Base-by-base conservation (phyloP, 23 tunicate genomes). In the Clavelina lepadiformis region DNA sequence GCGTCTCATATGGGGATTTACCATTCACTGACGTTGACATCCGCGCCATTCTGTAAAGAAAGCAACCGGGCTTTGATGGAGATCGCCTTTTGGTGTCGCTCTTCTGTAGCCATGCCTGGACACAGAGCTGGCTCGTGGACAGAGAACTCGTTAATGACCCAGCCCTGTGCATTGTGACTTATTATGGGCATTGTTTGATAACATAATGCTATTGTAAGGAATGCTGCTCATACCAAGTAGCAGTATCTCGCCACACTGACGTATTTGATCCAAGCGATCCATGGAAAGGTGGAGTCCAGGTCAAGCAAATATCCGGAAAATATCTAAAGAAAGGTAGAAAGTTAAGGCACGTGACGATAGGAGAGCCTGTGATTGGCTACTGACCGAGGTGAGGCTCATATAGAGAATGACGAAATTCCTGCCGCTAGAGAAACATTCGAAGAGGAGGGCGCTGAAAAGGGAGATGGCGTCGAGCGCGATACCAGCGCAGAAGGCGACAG, bases 351-450 rank as follows among this genome's bases (percentile, higher is more conserved):
- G 22, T 11, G 22, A 19, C 22, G 22, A 13, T 54, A 13, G 22
- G 60, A 19, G 22, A 19, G 22, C 22, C 7, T 54, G 22, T 54
- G 18, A 51, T 51, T 25, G 13, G 31, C 3, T 15, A 44, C 64
- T 51, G 53, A 76, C 82, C 64, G 82, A 66, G 7, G 82, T 76
- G 33, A 76, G n/a, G 15, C 73, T 65, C 82, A 76, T 76, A 29
- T 76, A 76, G 45, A 76, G 72, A 6, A 76, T 63, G 29, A 76
- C 47, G 37, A 76, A 23, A 11, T 46, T 19, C 31, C 70, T 31
- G 0, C 73, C 82, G 18, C 61, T 51, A 51, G 51, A 20, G 35
- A 76, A 76, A n/a, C 73, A 76, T 33, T 33, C 33, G 52, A 34
- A 64, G 30, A 61, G 64, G 31, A 65, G 8, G 2, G 63, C 82